Evolutionary conservation across 2,113 vertebrate species (phyloP), one percentile per base, ranked within the genome.

Genomic region (Cavia aperea): DNA sequence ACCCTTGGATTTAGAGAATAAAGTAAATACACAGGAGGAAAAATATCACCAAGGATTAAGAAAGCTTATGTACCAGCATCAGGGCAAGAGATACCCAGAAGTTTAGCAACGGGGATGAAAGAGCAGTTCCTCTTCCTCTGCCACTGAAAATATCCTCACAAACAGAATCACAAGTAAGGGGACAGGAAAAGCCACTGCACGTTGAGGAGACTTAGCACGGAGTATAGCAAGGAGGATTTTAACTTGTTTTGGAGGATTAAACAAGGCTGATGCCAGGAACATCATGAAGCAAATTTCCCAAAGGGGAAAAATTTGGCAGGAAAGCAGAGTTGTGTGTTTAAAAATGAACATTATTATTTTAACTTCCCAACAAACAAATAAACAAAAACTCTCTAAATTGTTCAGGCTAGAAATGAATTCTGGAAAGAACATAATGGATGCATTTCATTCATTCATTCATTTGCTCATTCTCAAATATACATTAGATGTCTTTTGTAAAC

Each of bases 211-310:
- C 26, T 51, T 26, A 24, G 54, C 39, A 2, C 93, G 51, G 21
- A 94, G 93, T 93, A 43, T 86, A 95, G 88, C 83, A 95, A 96
- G 93, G 88, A 95, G 94, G 93, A 88, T 89, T 97, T 58, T 15
- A 29, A 75, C 73, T 93, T 54, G 70, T 54, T 26, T 70, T n/a
- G 10, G 75, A 95, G 92, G 94, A 96, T 97, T 96, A 96, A 93
- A 78, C 93, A 96, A 94, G 90, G 58, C 16, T 91, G 73, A 94
- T 95, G 93, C 96, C 88, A 96, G 88, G 90, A 97, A 96, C 93
- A 96, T 91, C 73, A 92, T 92, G 78, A 92, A 92, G 92, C 94
- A 62, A 97, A 97, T 97, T 97, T 97, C 97, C 95, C 97, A 86
- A 81, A 95, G 85, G 95, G 43, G 63, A 77, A 10, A 86, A 72